Evolutionary conservation across 2,797 vertebrate species (phyloP).

Genomic region (Podarcis siculus): DNA sequence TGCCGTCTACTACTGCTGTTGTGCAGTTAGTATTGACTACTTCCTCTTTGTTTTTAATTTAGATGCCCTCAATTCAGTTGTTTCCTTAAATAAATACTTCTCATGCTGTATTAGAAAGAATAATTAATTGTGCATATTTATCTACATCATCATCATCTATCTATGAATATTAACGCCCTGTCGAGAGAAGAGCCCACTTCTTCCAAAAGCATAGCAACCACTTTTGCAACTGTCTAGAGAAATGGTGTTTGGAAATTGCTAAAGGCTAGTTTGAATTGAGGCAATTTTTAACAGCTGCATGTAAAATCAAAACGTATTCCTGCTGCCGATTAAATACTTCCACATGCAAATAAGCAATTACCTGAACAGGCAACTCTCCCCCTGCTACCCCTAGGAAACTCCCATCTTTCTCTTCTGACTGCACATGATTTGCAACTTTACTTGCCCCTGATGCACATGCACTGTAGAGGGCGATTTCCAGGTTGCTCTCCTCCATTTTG

Average conservation of each 20-base stretch:
- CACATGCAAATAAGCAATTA: neutral
- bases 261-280: neutral
- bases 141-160: neutral
- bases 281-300: neutral
- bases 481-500: neutral
- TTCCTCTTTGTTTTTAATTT: constrained; percentile 24
- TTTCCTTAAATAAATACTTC: constrained; percentile 46
- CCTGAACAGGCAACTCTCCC: neutral
- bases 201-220: neutral
- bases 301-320: neutral
- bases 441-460: neutral
- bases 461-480: neutral
- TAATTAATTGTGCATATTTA: neutral
- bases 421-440: neutral
- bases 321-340: neutral
- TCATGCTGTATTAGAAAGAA: constrained; percentile 24
- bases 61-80: constrained; percentile 2
- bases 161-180: constrained; percentile 32
- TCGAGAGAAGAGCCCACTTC: too few relatives aligned
- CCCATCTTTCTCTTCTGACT: neutral
- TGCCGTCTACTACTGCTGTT: constrained; percentile 19
- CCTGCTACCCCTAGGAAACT: neutral
- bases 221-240: neutral
- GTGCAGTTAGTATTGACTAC: constrained; percentile 31
- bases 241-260: neutral